Conservation (phyloP, 2,888 invertebrate species). For the Sminthurides aquaticus region DNA sequence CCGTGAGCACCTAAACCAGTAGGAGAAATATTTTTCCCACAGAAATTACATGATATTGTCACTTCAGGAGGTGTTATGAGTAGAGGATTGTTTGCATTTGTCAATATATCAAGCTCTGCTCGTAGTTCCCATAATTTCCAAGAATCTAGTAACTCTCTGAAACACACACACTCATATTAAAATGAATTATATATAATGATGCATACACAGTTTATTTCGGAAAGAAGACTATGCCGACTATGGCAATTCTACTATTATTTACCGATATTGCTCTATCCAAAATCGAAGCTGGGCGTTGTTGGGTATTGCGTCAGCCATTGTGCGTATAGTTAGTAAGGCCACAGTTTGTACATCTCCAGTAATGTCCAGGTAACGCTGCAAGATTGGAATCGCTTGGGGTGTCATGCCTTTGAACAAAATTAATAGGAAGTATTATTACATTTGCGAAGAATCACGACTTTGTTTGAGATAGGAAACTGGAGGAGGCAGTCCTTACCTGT, state of each 20-base stretch:
- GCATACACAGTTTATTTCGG: background rate
- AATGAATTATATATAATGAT: background rate
- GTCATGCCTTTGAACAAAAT: constrained; percentile 55
- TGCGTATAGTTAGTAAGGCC: constrained; percentile 68
- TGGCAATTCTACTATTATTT: background rate
- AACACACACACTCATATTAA: constrained; percentile 49
- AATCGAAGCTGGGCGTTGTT: constrained; percentile 49
- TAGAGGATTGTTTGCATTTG: constrained; percentile 55
- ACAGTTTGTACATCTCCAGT: constrained; percentile 88
- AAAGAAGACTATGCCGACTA: no score
- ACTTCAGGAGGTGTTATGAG: constrained; percentile 52
- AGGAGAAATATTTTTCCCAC: constrained; percentile 84
- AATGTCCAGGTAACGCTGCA: constrained; percentile 78
- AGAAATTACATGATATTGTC: constrained; percentile 85
- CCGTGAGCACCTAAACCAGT: constrained; percentile 29
- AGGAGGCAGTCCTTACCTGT: constrained; percentile 54
- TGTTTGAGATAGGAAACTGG: no score
- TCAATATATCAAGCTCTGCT: constrained; percentile 78
- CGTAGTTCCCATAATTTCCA: constrained; percentile 88
- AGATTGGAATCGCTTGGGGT: constrained; percentile 65
- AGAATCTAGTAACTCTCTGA: constrained; percentile 72
- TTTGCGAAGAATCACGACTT: background rate
- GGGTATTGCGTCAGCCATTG: constrained; percentile 64
- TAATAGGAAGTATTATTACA: background rate
- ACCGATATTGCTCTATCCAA: constrained; percentile 50